Conservation (phyloP, 1,140 invertebrate genomes). For the Ceratina japonica region DNA sequence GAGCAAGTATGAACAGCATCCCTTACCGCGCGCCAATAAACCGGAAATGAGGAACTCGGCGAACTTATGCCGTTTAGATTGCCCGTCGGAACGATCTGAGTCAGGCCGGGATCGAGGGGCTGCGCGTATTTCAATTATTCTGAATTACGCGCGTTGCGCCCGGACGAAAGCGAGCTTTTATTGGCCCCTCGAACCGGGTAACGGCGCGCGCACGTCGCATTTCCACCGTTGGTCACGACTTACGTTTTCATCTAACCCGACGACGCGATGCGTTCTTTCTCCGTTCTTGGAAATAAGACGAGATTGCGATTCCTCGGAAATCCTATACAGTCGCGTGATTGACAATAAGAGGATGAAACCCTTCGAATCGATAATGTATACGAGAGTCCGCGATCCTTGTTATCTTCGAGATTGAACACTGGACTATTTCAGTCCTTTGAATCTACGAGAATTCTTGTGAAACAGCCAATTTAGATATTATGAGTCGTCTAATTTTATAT, state of each 20-base stretch:
- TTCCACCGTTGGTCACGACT: slow-evolving; percentile 31
- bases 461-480: too few species aligned
- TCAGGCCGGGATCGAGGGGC: not conserved
- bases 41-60: slow-evolving; percentile 37
- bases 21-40: slow-evolving; percentile 38
- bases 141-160: slow-evolving; percentile 42
- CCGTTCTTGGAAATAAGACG: slow-evolving; percentile 52
- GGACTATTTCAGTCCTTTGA: too few species aligned
- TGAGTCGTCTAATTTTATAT: too few species aligned
- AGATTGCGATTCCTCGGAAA: slow-evolving; percentile 58
- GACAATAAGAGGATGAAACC: slow-evolving; percentile 57
- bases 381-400: slow-evolving; percentile 1
- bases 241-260: slow-evolving; percentile 42
- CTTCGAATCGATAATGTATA: slow-evolving; percentile 47
- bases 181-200: slow-evolving; percentile 37
- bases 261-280: slow-evolving; percentile 8
- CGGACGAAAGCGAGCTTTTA: slow-evolving; percentile 43
- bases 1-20: not conserved
- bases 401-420: not conserved
- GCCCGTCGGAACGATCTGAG: slow-evolving; percentile 25
- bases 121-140: slow-evolving; percentile 60
- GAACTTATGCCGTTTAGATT: slow-evolving; percentile 23
- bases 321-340: slow-evolving; percentile 51
- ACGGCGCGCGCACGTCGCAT: slow-evolving; percentile 1
- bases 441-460: too few species aligned